Percentiles rank a stretch among this genome's conserved stretches.
These are phyloP conservation scores for Zaprionus taronus DNA, from an alignment of 1,140 invertebrate genomes.

Conservation along the genomic window DNA sequence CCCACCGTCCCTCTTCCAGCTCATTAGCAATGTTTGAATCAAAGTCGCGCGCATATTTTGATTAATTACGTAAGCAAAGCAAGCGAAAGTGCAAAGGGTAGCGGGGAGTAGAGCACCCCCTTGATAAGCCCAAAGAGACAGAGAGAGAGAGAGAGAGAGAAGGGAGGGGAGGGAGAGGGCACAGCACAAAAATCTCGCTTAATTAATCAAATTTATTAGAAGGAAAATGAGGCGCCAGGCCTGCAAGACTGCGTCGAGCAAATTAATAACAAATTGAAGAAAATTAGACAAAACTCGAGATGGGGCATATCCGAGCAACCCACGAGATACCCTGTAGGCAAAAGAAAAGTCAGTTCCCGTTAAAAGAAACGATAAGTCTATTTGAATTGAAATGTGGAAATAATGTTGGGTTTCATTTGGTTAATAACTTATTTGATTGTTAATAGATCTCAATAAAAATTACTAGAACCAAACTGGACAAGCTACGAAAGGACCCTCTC, in stretches of 20 bases:
- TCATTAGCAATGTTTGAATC: slow-evolving; percentile 31
- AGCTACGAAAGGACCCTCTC: too few species aligned
- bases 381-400: too few species aligned
- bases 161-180: neutral
- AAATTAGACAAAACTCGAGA: neutral
- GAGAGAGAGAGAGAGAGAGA: neutral
- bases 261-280: slow-evolving; percentile 20
- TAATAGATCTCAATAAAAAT: too few species aligned
- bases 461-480: too few species aligned
- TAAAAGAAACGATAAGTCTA: too few species aligned
- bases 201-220: slow-evolving; percentile 80
- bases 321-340: neutral
- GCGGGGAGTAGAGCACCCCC: neutral
- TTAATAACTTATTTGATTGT: too few species aligned
- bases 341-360: neutral
- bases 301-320: neutral
- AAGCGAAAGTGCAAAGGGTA: neutral
- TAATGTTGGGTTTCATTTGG: too few species aligned
- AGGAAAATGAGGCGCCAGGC: slow-evolving; percentile 20
- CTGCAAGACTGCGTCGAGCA: neutral
- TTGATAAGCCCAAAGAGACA: slow-evolving; percentile 7
- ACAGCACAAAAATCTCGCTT: slow-evolving; percentile 63
- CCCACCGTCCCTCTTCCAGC: neutral
- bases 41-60: slow-evolving; percentile 66
- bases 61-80: slow-evolving; percentile 64